A percentile compares a stretch with the other conserved stretches of the same genome.
Conservation (phyloP, 2,888 invertebrate genomes). For the Thera obeliscata region DNA sequence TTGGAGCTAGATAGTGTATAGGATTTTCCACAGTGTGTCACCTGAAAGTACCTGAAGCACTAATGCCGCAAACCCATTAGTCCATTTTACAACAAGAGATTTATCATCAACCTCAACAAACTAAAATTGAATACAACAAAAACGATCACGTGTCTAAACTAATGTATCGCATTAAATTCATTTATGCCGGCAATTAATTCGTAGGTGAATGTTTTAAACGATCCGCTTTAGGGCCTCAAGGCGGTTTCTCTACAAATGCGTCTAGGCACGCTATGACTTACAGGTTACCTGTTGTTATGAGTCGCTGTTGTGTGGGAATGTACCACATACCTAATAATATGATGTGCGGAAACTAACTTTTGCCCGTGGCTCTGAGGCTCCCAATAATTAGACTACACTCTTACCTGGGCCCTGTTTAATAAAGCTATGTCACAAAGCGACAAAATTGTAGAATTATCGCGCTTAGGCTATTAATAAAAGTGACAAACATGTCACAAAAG, state of each 20-base stretch:
- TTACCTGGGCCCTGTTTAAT: too few relatives aligned
- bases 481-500: too few relatives aligned
- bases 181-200: slow-evolving; percentile 74
- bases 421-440: too few relatives aligned
- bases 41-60: not conserved
- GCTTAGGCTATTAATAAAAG: too few relatives aligned
- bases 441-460: too few relatives aligned
- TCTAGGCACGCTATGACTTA: slow-evolving; percentile 61
- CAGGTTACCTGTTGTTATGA: slow-evolving; percentile 43
- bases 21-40: too few relatives aligned
- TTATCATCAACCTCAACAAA: slow-evolving; percentile 10
- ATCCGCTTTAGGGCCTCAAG: slow-evolving; percentile 50
- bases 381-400: too few relatives aligned
- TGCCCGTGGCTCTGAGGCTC: not conserved
- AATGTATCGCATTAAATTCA: slow-evolving; percentile 69
- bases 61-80: not conserved
- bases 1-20: too few relatives aligned
- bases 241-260: slow-evolving; percentile 58
- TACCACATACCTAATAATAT: slow-evolving; percentile 25
- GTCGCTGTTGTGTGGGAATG: slow-evolving; percentile 56
- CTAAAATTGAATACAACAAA: slow-evolving; percentile 27
- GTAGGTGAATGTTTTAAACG: slow-evolving; percentile 62
- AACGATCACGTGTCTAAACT: slow-evolving; percentile 46
- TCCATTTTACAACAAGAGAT: not conserved
- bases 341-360: slow-evolving; percentile 7